Evolutionary conservation across 2,113 vertebrate genomes (phyloP).

Genomic region (Thinocorus orbignyianus): DNA sequence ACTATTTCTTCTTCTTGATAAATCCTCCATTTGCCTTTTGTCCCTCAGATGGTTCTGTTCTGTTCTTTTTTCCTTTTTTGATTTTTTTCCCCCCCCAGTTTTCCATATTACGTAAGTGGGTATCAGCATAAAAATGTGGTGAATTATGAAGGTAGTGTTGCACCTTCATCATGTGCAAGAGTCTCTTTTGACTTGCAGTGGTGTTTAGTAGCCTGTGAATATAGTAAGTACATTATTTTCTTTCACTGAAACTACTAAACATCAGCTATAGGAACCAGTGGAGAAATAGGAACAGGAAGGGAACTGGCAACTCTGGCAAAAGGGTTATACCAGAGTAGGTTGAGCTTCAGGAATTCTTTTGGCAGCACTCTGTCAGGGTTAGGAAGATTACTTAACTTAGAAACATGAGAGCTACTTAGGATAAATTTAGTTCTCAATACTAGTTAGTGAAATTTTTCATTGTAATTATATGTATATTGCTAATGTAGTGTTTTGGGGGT

Average conservation of each 20-base stretch:
- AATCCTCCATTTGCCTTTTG: not conserved
- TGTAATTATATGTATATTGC: not conserved
- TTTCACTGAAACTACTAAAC: not conserved
- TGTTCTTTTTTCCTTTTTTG: not conserved
- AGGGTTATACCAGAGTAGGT: not conserved
- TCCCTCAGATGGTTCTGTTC: accelerated
- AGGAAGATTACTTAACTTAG: not conserved
- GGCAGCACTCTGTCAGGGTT: not conserved
- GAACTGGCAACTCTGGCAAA: accelerated
- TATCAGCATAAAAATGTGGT: not conserved
- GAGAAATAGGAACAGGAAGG: not conserved
- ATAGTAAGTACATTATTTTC: not conserved
- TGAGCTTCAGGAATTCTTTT: not conserved
- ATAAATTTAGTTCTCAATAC: not conserved
- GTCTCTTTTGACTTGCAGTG: not conserved
- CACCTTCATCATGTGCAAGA: not conserved
- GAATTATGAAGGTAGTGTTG: not conserved
- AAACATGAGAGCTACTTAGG: not conserved
- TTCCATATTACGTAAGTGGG: accelerated
- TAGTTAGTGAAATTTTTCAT: not conserved
- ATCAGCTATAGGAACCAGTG: not conserved
- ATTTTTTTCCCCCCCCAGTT: not conserved
- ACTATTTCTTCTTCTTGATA: not conserved
- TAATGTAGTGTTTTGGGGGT: not conserved
- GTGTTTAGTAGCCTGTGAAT: not conserved